These are phyloP conservation scores for Melanotaenia maccullochi DNA, from an alignment of 2,797 vertebrate genomes.

Conservation along the genomic window DNA sequence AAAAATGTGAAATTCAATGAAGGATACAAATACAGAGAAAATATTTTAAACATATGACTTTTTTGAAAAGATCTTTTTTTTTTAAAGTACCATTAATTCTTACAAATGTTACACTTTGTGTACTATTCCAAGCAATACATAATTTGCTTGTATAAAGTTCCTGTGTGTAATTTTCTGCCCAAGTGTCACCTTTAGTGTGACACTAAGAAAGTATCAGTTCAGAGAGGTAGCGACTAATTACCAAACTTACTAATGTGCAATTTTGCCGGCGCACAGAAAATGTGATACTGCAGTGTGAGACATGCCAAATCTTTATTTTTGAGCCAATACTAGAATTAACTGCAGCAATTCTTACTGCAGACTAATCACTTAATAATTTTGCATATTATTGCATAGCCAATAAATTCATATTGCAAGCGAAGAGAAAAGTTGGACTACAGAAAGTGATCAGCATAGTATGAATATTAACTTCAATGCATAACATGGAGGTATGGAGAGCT, in stretches of 20 bases:
- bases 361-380: neutral
- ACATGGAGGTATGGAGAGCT: too few relatives aligned
- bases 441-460: too few relatives aligned
- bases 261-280: neutral
- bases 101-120: neutral
- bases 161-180: neutral
- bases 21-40: neutral
- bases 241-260: neutral
- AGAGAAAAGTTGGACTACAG: too few relatives aligned
- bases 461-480: too few relatives aligned
- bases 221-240: neutral
- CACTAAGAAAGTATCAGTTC: neutral
- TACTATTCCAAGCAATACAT: neutral
- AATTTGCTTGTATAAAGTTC: neutral
- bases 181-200: neutral
- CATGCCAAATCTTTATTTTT: neutral
- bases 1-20: conserved; percentile 4
- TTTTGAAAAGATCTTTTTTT: neutral
- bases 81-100: neutral
- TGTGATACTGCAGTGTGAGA: neutral
- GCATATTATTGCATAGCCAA: too few relatives aligned
- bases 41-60: neutral
- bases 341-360: neutral
- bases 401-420: neutral
- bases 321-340: neutral